Evolutionary conservation across 30 jellyfish, hydroid and myxozoan genomes (phyloP).

Genomic region (Hydra vulgaris): DNA sequence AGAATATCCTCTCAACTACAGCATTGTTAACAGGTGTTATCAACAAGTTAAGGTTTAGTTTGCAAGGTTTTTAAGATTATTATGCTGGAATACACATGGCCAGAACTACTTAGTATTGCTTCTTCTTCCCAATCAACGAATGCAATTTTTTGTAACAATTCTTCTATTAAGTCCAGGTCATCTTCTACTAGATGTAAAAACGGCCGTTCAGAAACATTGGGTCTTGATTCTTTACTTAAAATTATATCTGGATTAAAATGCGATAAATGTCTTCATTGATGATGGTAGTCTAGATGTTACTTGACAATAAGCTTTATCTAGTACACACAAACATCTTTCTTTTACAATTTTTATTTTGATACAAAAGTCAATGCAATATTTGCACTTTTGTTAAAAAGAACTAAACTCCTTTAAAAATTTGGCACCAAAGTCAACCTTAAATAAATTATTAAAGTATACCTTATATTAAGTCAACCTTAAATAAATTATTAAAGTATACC

Average conservation of each 20-base stretch:
- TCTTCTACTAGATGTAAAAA: constrained; percentile 26
- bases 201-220: constrained; percentile 25
- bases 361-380: neutral
- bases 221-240: constrained; percentile 24
- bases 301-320: constrained; percentile 37
- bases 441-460: no score
- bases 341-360: constrained; percentile 5
- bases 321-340: constrained; percentile 26
- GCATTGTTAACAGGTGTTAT: constrained; percentile 57
- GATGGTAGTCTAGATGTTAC: constrained; percentile 49
- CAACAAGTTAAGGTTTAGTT: constrained; percentile 41
- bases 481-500: no score
- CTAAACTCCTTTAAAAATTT: constrained; percentile 25
- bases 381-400: neutral
- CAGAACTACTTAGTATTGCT: constrained; percentile 21
- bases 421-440: constrained; percentile 38
- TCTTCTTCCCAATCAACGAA: constrained; percentile 38
- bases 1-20: constrained; percentile 46
- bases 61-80: constrained; percentile 28
- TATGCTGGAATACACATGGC: constrained; percentile 20
- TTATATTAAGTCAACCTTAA: no score
- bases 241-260: constrained; percentile 19
- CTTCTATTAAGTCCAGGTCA: constrained; percentile 26
- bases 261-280: constrained; percentile 20
- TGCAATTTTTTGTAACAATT: constrained; percentile 32